A percentile compares a stretch with the other conserved stretches of the same genome.
Evolutionary conservation across 2,797 vertebrate species (phyloP).

Genomic region (Enteromius trimaculatus): DNA sequence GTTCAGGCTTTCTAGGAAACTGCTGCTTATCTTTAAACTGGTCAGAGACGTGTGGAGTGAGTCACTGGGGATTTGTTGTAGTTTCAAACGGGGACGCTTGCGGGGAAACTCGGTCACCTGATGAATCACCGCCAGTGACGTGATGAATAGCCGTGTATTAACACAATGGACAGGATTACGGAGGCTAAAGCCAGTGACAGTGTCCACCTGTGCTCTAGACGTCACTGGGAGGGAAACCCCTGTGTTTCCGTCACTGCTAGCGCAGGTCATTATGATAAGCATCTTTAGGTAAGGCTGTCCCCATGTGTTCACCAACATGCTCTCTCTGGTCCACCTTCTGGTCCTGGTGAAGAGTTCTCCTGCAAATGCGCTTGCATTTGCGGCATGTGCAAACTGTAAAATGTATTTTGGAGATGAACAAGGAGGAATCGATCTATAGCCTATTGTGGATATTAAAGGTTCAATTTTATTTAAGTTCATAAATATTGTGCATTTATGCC

Average conservation of each 20-base stretch:
- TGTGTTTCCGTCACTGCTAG: neutral
- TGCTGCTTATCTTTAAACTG: neutral
- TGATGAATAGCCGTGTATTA: neutral
- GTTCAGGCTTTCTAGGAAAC: slow-evolving; percentile 5
- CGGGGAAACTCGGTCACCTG: neutral
- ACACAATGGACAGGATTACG: slow-evolving; percentile 1
- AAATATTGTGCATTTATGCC: neutral
- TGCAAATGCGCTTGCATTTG: too few relatives aligned
- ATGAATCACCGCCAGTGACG: slow-evolving; percentile 18
- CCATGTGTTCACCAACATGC: neutral
- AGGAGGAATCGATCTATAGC: too few relatives aligned
- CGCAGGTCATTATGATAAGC: slow-evolving; percentile 4
- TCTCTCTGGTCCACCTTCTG: neutral
- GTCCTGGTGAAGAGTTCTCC: neutral
- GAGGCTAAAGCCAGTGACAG: neutral
- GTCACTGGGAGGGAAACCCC: slow-evolving; percentile 25
- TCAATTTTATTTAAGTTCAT: neutral
- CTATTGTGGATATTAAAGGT: neutral
- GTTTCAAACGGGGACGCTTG: slow-evolving; percentile 3
- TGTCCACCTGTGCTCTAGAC: slow-evolving; percentile 15
- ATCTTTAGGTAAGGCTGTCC: slow-evolving; percentile 20
- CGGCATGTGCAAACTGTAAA: neutral
- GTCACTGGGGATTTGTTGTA: slow-evolving; percentile 7
- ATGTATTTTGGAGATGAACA: neutral
- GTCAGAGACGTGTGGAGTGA: neutral